Evolutionary conservation across 1,140 invertebrate species (phyloP).

Genomic region (Sminthurinus signatus): DNA sequence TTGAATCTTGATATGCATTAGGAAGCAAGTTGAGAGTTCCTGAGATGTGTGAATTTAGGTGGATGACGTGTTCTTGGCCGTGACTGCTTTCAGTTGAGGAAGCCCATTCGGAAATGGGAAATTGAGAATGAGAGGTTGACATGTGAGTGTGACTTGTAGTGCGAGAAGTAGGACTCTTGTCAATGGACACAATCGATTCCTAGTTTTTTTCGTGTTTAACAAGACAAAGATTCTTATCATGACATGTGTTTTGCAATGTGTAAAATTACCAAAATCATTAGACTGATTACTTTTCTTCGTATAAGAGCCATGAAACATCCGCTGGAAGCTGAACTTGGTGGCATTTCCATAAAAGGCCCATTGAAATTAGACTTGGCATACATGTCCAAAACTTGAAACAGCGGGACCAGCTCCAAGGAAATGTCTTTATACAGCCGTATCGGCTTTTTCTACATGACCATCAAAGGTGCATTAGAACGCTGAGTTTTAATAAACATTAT

Average conservation of each 20-base stretch:
- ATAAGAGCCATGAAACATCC: slow-evolving; percentile 28
- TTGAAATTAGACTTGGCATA: slow-evolving; percentile 17
- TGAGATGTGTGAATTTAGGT: no score
- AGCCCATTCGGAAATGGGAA: no score
- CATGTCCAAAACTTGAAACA: slow-evolving; percentile 13
- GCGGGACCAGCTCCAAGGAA: slow-evolving; percentile 15
- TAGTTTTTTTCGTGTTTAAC: not conserved
- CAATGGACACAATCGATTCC: not conserved
- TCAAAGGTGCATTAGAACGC: not conserved
- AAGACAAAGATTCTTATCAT: not conserved
- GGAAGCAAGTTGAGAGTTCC: no score
- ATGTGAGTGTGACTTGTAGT: not conserved
- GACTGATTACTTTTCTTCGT: slow-evolving; percentile 10
- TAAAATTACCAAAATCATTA: no score
- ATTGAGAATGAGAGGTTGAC: not conserved
- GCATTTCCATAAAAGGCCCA: slow-evolving; percentile 23
- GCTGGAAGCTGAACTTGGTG: slow-evolving; percentile 24
- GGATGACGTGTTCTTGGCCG: no score
- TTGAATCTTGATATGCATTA: no score
- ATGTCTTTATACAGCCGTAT: slow-evolving; percentile 15
- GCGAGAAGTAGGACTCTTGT: not conserved
- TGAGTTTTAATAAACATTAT: not conserved
- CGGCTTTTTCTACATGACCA: slow-evolving; percentile 3
- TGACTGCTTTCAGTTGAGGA: no score
- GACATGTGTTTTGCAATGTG: not conserved